These are phyloP conservation scores for Anoncus sp. DNA, from an alignment of 2,888 invertebrate genomes.

Conservation along the genomic window DNA sequence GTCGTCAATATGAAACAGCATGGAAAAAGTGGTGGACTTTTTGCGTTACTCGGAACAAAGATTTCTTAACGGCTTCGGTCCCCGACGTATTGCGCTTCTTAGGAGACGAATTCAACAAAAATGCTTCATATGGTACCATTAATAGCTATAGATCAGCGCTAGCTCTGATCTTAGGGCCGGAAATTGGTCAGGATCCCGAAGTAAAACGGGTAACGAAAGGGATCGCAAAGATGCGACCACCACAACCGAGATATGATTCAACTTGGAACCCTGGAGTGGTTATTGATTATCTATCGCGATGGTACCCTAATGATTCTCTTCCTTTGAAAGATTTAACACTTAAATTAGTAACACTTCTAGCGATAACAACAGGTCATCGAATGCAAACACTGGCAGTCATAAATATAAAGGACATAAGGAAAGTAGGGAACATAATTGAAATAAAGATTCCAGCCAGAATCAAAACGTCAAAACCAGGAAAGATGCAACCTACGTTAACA, in stretches of 20 bases:
- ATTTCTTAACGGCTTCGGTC: background rate
- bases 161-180: conserved; percentile 37
- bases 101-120: conserved; percentile 31
- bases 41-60: too few relatives aligned
- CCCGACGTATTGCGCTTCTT: conserved; percentile 49
- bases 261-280: conserved; percentile 58
- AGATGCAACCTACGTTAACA: conserved; percentile 37
- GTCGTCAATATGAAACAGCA: too few relatives aligned
- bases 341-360: conserved; percentile 49
- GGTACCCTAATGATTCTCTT: background rate
- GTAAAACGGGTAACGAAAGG: conserved; percentile 31
- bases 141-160: conserved; percentile 48
- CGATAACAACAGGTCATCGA: conserved; percentile 55
- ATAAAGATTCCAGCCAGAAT: conserved; percentile 56
- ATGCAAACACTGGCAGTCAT: conserved; percentile 49
- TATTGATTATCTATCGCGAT: conserved; percentile 26
- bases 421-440: conserved; percentile 23
- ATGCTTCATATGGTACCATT: conserved; percentile 41
- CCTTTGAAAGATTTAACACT: conserved; percentile 37
- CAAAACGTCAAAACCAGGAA: conserved; percentile 50
- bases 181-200: conserved; percentile 52
- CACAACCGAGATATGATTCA: conserved; percentile 48
- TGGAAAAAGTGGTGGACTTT: too few relatives aligned
- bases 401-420: conserved; percentile 40
- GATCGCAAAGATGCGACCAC: conserved; percentile 37